These are phyloP conservation scores for Periparus ater DNA, from an alignment of 2,797 vertebrate genomes.

Conservation along the genomic window DNA sequence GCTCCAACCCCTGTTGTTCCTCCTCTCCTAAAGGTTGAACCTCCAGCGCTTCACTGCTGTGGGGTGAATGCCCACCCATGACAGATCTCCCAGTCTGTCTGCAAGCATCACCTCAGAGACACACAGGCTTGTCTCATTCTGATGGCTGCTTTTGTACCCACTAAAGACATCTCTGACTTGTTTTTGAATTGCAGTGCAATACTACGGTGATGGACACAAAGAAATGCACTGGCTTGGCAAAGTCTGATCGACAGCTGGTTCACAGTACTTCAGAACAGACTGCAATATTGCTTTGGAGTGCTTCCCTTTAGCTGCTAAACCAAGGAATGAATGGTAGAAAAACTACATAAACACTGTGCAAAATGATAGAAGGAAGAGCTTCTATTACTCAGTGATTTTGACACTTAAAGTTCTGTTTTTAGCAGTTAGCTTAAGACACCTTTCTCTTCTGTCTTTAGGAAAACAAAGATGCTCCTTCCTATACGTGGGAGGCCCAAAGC, in stretches of 20 bases:
- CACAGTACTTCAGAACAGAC: not conserved
- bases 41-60: not conserved
- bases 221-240: constrained; percentile 3
- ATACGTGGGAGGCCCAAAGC: not conserved
- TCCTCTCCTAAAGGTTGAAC: not conserved
- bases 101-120: not conserved
- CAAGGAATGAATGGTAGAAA: not conserved
- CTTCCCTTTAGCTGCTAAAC: not conserved
- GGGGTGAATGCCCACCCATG: not conserved
- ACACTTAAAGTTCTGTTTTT: not conserved
- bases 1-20: not conserved
- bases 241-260: not conserved
- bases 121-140: not conserved
- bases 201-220: not conserved
- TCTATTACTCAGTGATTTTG: not conserved
- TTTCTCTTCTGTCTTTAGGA: not conserved
- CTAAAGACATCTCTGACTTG: not conserved
- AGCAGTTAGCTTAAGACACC: not conserved
- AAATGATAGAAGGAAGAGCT: not conserved
- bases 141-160: not conserved
- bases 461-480: not conserved
- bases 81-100: not conserved
- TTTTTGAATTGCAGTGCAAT: not conserved
- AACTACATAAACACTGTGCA: not conserved
- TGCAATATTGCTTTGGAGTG: not conserved